These are phyloP conservation scores for Sarcophilus harrisii DNA, from an alignment of 2,797 vertebrate species.

Conservation along the genomic window DNA sequence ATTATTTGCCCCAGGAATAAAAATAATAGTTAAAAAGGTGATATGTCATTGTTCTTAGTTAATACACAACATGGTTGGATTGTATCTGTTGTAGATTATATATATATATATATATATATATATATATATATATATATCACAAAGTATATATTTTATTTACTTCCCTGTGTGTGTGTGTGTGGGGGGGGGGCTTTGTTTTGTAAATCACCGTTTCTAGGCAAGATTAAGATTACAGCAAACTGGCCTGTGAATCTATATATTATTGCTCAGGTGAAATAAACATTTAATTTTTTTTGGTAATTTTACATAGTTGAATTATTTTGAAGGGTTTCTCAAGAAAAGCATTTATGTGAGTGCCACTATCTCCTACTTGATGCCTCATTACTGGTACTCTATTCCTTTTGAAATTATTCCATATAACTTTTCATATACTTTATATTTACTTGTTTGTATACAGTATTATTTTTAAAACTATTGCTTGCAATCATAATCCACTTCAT, in stretches of 20 bases:
- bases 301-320: neutral
- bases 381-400: neutral
- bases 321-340: slow-evolving; percentile 47
- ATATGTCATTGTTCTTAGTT: slow-evolving; percentile 18
- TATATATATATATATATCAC: slow-evolving; percentile 30
- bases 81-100: slow-evolving; percentile 1
- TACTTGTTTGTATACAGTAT: neutral
- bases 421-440: neutral
- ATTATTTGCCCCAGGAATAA: neutral
- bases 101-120: slow-evolving; percentile 33
- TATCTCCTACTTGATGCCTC: neutral
- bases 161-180: slow-evolving; percentile 4
- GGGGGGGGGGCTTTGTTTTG: neutral
- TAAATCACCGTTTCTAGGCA: neutral
- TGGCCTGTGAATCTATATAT: slow-evolving; percentile 47
- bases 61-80: neutral
- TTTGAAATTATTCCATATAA: neutral
- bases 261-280: slow-evolving; percentile 40
- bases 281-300: slow-evolving; percentile 24
- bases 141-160: neutral
- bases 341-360: slow-evolving; percentile 11
- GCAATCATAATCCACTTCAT: neutral
- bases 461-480: neutral
- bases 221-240: slow-evolving; percentile 50
- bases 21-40: neutral